Base-by-base conservation (phyloP, 2,113 vertebrate genomes). In the Bettongia penicillata region DNA sequence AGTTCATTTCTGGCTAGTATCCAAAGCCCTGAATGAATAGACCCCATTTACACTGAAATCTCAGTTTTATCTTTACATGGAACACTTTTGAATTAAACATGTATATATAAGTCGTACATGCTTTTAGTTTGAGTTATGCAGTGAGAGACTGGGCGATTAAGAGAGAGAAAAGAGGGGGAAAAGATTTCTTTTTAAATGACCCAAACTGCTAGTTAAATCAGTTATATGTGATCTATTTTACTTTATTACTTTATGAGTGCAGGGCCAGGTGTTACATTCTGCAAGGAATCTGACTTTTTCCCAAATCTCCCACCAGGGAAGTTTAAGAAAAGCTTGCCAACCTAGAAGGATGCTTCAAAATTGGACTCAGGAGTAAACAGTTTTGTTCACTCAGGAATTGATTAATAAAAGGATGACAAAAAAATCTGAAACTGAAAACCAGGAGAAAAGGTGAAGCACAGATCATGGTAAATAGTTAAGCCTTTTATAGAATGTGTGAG, bases 11-110 rank as follows among this genome's bases (percentile, higher is more conserved):
- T 53, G 26, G n/a, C 96, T 93, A 90, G 61, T 51, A 7, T 93
- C 95, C 96, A 95, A 91, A 93, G 53, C 94, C 3, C 7, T 1
- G 93, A 96, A 97, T 97, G 95, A 98, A 96, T 94, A 97, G 97
- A 96, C 47, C 68, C 95, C 1, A 97, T 97, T 98, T 98, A 96
- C 97, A 96, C 96, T 55, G 77, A 68, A 97, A 96, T 94, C 98
- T 96, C n/a, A 53, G 92, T 96, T 96, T 93, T 90, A 95, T 92
- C 61, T 97, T 96, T 57, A 95, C 95, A 96, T 25, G 1, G 52
- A 97, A 97, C 47, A 52, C 3, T 90, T 97, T 55, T 97, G 90
- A 97, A 97, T 98, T 97, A 96, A 97, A 96, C 94, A 96, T 94
- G 96, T 53, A 96, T 84, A 84, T 43, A 91, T 96, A 94, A 92